Evolutionary conservation across 1,140 invertebrate genomes (phyloP), one percentile per base, ranked within the genome.

Genomic region (Tenebrio molitor): DNA sequence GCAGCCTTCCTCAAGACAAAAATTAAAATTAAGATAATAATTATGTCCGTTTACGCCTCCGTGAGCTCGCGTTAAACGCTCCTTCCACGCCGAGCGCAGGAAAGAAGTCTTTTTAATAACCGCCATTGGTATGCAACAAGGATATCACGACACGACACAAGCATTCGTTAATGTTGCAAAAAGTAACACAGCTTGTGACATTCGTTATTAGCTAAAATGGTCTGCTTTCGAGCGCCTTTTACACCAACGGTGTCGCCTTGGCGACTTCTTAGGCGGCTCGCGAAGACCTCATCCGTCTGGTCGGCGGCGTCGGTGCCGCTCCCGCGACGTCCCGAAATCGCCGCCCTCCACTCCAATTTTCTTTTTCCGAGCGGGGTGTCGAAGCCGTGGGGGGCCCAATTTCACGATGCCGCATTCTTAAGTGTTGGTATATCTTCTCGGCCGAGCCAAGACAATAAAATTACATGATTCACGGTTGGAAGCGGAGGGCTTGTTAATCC

Each of bases 381-480:
- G 36, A 12, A 23, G 23, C 50, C 50, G 29, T 58, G 50, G 50
- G 50, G 50, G 50, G 50, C n/a, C 50, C 50, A 58, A 58, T 58
- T 39, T 58, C 23, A 58, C 50, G 10, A 58, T 58, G 12, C 50
- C 12, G 23, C 50, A 58, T 58, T 58, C 50, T 58, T 33, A 58
- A 58, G 50, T 50, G 44, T 58, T 29, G 50, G 21, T 58, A 23
- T 58, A 58, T 29, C 50, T 58, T 36, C 34, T 65, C 36, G 23
- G 25, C 8, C 25, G 7, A 39, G 39, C 15, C 65, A 50, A 44
- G 65, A 46, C 65, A 68, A 68, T 68, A 68, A 68, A 68, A 68
- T 68, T 68, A 68, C 42, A 68, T 68, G 65, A 68, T 68, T 68
- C 65, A 68, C 65, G 39, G 25, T 50, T 68, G 39, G 65, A 50